A percentile compares a stretch with the other conserved stretches of the same genome.
These are phyloP conservation scores for Hippocampus abdominalis DNA, from an alignment of 2,113 vertebrate genomes.

Conservation along the genomic window DNA sequence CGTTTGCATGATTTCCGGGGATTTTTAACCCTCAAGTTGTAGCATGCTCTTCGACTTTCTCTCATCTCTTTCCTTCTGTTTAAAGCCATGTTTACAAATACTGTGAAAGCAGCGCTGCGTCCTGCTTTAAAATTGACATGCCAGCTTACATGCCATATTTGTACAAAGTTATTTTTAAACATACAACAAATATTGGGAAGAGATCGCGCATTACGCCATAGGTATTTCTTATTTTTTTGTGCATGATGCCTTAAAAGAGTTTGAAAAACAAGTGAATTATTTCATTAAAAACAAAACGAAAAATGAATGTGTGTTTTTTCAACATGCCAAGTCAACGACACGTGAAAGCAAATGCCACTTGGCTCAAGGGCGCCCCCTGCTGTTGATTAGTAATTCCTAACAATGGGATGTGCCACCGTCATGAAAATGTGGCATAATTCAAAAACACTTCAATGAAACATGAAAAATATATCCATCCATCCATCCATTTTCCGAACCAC, in stretches of 20 bases:
- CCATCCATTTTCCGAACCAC: no score
- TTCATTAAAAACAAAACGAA: conserved; percentile 71
- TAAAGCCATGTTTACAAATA: conserved; percentile 76
- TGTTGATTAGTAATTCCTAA: conserved; percentile 6
- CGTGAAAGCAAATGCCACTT: not conserved
- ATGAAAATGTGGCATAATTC: no score
- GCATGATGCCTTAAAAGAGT: conserved; percentile 78
- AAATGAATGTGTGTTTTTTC: conserved; percentile 18
- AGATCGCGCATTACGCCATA: conserved; percentile 58
- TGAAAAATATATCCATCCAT: no score
- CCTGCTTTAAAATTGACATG: conserved; percentile 69
- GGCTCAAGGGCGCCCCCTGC: conserved; percentile 48
- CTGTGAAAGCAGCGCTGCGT: conserved; percentile 66
- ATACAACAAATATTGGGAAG: conserved; percentile 54
- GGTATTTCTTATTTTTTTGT: conserved; percentile 67
- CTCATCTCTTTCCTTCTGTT: conserved; percentile 58
- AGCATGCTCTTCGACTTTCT: conserved; percentile 58
- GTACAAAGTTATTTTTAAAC: conserved; percentile 70
- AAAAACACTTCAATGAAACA: no score
- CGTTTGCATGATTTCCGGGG: conserved; percentile 69
- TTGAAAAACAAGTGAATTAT: conserved; percentile 55
- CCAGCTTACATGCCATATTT: conserved; percentile 75
- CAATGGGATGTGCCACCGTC: conserved; percentile 39
- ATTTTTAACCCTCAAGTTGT: conserved; percentile 42
- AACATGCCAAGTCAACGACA: not conserved